Percentiles rank a stretch among this genome's conserved stretches.
Conservation (phyloP, 2,888 invertebrate species). For the Amblyjoppa fuscipennis region DNA sequence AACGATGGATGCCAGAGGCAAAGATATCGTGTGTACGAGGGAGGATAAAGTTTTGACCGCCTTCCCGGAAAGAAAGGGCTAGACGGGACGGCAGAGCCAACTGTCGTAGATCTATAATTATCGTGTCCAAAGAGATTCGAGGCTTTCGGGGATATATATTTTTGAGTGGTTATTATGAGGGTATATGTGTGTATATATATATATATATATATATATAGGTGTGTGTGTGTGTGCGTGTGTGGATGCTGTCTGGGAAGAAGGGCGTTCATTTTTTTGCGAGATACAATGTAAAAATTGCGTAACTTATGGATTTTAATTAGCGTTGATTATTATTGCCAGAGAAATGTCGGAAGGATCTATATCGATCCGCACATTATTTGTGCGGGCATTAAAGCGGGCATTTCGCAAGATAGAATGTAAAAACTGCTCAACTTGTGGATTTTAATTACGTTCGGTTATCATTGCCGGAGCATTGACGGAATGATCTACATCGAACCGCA, state of each 20-base stretch:
- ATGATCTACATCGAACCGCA: too few species aligned
- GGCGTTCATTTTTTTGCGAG: not conserved
- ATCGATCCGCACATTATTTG: too few species aligned
- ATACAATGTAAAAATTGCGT: not conserved
- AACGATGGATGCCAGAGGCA: not conserved
- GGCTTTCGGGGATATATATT: conserved; percentile 22
- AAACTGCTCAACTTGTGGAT: not conserved
- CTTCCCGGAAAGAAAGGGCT: conserved; percentile 12
- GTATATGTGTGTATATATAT: not conserved
- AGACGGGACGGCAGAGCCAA: conserved; percentile 10
- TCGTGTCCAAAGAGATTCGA: conserved; percentile 74
- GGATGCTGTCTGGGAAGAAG: not conserved
- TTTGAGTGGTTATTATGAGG: conserved; percentile 38
- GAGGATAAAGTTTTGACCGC: conserved; percentile 9
- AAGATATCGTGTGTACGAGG: not conserved
- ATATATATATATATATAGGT: too few species aligned
- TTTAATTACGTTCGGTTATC: not conserved
- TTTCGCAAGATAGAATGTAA: too few species aligned
- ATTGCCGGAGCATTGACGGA: too few species aligned
- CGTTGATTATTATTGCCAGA: not conserved
- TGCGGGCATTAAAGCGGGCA: too few species aligned
- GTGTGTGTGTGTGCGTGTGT: not conserved
- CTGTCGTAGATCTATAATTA: conserved; percentile 72
- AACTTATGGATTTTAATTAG: not conserved
- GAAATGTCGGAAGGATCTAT: too few species aligned